Evolutionary conservation across 2,113 vertebrate species (phyloP), one percentile per base, ranked within the genome.

Genomic region (Ptilonorhynchus violaceus): DNA sequence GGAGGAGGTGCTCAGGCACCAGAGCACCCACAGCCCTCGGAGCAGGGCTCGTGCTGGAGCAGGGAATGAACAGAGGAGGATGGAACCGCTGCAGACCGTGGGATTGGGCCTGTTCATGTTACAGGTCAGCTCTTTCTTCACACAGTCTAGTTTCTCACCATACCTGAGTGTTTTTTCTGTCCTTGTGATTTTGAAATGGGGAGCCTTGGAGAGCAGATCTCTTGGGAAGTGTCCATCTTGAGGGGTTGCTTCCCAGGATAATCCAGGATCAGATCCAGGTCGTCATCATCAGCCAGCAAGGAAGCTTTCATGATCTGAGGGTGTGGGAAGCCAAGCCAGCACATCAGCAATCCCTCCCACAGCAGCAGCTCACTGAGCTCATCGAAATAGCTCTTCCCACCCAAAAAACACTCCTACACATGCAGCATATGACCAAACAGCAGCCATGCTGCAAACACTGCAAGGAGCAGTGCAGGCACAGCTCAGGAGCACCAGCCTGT

Each of bases 301-400:
- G 99, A 99, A 6, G 99, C 99, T 96, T 99, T 99, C 99, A 99
- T 99, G 78, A 99, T 99, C 99, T 99, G 95, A 41, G 82, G 25
- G 44, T 44, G 35, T 3, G 41, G 3, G 4, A 96, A 77, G 64
- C 35, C 94, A 69, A 90, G 86, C n/a, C 41, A 85, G 67, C 41
- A 18, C 8, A 28, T 64, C 33, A 84, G 47, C 10, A 21, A 60
- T 24, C 66, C 12, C 69, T 24, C 73, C 28, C 22, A 13, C 16
- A 58, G 53, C 58, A 69, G 82, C 44, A 88, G 60, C 44, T 41
- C 50, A 6, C 33, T 22, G 7, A 31, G 21, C 39, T 44, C 60
- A 76, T 69, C 35, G 35, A 49, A 83, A 69, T 3, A 83, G 63
- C 41, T 76, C 58, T 22, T 37, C n/a, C 68, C 59, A 66, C 13